Conservation (phyloP, 2,888 invertebrate species). For the Noctua pronuba region DNA sequence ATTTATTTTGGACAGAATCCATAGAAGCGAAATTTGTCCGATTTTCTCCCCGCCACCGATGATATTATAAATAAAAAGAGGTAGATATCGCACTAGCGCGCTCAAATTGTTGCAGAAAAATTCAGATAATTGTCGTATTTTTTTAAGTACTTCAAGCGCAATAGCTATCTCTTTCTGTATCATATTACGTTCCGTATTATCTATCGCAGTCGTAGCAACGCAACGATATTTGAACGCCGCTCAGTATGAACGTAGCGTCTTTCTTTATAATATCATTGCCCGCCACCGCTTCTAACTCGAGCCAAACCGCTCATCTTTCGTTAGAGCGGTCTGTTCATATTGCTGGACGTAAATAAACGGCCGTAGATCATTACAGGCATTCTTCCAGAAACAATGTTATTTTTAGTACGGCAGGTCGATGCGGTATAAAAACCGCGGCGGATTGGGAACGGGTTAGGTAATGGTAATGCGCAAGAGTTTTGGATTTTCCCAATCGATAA, state of each 20-base stretch:
- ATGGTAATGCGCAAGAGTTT: conserved; percentile 18
- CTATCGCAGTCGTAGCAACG: no score
- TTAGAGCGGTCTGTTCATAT: conserved; percentile 72
- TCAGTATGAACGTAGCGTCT: no score
- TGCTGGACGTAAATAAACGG: conserved; percentile 74
- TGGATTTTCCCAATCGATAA: neutral
- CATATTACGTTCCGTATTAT: no score
- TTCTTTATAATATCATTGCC: no score
- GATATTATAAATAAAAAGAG: no score
- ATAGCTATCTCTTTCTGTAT: no score
- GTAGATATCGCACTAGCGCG: no score
- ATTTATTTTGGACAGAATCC: neutral
- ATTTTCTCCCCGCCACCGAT: conserved; percentile 22
- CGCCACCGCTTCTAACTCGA: conserved; percentile 25
- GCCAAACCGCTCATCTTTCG: conserved; percentile 55
- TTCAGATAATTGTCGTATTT: no score
- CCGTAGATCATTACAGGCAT: conserved; percentile 78
- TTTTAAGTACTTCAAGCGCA: no score
- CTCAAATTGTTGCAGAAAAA: no score
- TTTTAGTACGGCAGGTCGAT: conserved; percentile 67
- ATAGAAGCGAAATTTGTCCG: neutral
- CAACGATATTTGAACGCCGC: no score
- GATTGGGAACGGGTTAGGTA: conserved; percentile 7
- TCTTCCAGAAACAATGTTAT: conserved; percentile 77
- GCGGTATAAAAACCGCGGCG: conserved; percentile 41